A percentile compares a stretch with the other conserved stretches of the same genome.
phyloP scores from a whole-genome alignment of 2,797 vertebrate species.

The Tolypeutes matacus region DNA sequence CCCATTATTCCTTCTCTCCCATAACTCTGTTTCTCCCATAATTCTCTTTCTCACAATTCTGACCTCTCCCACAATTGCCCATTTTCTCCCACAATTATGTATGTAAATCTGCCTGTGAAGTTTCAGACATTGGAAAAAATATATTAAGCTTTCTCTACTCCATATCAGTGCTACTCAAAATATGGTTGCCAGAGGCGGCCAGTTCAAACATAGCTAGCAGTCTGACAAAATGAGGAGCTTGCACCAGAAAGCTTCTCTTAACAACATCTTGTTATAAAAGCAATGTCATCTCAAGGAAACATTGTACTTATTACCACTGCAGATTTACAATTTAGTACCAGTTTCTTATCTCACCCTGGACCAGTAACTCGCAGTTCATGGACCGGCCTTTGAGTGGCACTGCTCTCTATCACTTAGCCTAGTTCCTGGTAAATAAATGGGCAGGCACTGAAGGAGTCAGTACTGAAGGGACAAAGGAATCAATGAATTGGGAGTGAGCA shows the following conservation, averaged over 20 bases:
- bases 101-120: neutral
- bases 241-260: neutral
- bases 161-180: neutral
- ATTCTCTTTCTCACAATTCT: neutral
- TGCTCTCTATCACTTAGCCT: neutral
- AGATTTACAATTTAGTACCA: neutral
- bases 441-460: neutral
- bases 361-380: neutral
- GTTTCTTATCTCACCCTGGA: neutral
- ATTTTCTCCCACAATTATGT: neutral
- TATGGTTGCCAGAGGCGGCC: neutral
- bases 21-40: neutral
- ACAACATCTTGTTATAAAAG: neutral
- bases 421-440: neutral
- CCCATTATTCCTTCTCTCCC: no score
- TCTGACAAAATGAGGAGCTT: neutral
- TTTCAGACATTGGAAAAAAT: neutral
- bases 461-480: neutral
- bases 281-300: neutral
- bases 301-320: neutral
- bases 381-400: neutral
- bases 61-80: neutral
- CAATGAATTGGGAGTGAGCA: neutral
- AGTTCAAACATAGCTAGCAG: neutral
- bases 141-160: neutral